Conservation (phyloP, 2,797 vertebrate genomes). For the Manis javanica region DNA sequence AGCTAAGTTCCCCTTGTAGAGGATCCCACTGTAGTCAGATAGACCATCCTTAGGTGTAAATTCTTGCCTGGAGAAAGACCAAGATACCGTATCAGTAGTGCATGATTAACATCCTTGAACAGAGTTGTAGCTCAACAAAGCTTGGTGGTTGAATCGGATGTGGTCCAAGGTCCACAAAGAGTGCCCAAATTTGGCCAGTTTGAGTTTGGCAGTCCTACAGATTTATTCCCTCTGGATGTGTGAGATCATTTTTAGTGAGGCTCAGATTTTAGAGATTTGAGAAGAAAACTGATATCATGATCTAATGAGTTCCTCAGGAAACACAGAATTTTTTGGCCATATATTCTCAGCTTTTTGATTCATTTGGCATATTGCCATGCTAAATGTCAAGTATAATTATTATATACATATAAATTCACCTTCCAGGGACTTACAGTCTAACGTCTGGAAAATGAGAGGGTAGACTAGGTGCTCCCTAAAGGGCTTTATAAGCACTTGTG, state of each 20-base stretch:
- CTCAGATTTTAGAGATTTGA: constrained; percentile 44
- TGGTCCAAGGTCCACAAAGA: not conserved
- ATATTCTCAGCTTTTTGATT: constrained; percentile 38
- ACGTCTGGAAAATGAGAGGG: constrained; percentile 47
- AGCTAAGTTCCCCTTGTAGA: not conserved
- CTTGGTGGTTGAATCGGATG: not conserved
- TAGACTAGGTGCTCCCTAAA: constrained; percentile 57
- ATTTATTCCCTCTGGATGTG: constrained; percentile 7
- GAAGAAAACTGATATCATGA: constrained; percentile 44
- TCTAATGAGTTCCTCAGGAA: constrained; percentile 63
- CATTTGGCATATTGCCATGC: constrained; percentile 55
- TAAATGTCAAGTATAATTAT: constrained; percentile 54
- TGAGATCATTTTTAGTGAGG: constrained; percentile 50
- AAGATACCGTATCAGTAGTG: not conserved
- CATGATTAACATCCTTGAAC: not conserved
- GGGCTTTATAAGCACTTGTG: not conserved
- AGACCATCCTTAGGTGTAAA: not conserved
- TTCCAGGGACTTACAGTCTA: constrained; percentile 17
- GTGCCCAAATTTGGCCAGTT: not conserved
- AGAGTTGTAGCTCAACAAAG: not conserved
- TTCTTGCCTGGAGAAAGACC: not conserved
- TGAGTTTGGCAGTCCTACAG: not conserved
- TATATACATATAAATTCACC: constrained; percentile 45
- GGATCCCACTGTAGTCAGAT: not conserved
- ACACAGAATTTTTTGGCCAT: constrained; percentile 48